Evolutionary conservation across 2,113 vertebrate genomes (phyloP).

Genomic region (Columba janthina): DNA sequence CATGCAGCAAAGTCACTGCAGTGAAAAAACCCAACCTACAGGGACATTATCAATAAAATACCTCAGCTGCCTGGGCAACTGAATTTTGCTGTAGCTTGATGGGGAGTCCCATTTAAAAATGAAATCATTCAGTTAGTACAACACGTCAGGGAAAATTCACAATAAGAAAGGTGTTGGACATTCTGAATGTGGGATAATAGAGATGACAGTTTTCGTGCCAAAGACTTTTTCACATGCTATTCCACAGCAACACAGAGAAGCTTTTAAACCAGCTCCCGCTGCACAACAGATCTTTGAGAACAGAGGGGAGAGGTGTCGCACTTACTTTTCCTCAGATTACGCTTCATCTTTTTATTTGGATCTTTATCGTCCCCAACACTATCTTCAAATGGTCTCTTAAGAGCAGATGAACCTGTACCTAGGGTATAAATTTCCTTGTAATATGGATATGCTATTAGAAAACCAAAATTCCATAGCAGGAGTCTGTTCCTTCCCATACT

Average conservation of each 20-base stretch:
- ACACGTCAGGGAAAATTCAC: neutral
- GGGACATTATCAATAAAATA: neutral
- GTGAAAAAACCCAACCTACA: neutral
- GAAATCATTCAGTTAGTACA: neutral
- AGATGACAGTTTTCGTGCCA: neutral
- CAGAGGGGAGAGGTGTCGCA: neutral
- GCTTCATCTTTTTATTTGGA: conserved; percentile 98
- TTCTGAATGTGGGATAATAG: neutral
- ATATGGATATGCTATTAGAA: neutral
- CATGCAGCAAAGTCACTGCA: neutral
- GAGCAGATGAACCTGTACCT: conserved; percentile 80
- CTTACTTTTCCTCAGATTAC: conserved; percentile 96
- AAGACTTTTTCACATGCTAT: neutral
- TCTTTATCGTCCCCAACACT: conserved; percentile 93
- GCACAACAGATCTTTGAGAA: neutral
- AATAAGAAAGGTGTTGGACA: neutral
- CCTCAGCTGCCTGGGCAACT: neutral
- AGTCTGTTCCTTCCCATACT: neutral
- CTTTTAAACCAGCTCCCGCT: neutral
- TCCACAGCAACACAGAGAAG: neutral
- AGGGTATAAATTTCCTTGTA: conserved; percentile 41
- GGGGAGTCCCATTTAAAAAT: neutral
- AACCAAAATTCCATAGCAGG: conserved; percentile 18
- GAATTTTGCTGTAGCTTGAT: neutral
- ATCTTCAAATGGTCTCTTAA: conserved; percentile 97